Base-by-base conservation (phyloP, 2,888 invertebrate species). In the Sthenelais limicola region DNA sequence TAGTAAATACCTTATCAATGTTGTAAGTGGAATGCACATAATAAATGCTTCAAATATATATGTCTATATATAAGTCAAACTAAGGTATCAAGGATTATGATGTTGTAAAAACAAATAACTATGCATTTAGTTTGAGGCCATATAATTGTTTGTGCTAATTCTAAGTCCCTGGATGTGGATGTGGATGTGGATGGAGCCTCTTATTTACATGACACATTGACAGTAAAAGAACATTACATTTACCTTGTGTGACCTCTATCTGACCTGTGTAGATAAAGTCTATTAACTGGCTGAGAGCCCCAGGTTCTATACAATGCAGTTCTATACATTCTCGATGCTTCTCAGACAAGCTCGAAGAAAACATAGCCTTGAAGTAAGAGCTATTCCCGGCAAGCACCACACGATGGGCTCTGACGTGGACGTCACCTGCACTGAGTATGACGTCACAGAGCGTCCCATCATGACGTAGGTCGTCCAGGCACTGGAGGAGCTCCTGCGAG, bases 311-410 rank as follows among this genome's bases (percentile, higher is more conserved):
- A 18, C 18, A 33, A 35, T 43, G 4, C 1, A 71, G 18, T 21
- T 62, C 62, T 5, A 71, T 49, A 1, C 15, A 24, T 24, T 62
- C 49, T 26, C 38, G 56, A 35, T 30, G 52, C 18, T n/a, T 5
- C 43, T 71, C 71, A 21, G 33, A 24, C n/a, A 71, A 26, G 9
- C 28, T n/a, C 18, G 47, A 15, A 1, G 58, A 58, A 58, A 71
- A 71, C 71, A 71, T 71, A 9, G 71, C 71, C 47, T 47, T 56
- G 47, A 71, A 71, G 58, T 71, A 71, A 24, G 71, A 47, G 47
- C 71, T 71, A n/a, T 48, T 47, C 12, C 24, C 12, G 18, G 71
- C 71, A 21, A 71, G 58, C 24, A 71, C 62, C 15, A 35, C 56
- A 2, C 62, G 56, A 30, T 71, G 71, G 4, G 71, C 71, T 4